Evolutionary conservation across 2,888 invertebrate genomes (phyloP), one percentile per base, ranked within the genome.

Genomic region (Dynastes hyllus): DNA sequence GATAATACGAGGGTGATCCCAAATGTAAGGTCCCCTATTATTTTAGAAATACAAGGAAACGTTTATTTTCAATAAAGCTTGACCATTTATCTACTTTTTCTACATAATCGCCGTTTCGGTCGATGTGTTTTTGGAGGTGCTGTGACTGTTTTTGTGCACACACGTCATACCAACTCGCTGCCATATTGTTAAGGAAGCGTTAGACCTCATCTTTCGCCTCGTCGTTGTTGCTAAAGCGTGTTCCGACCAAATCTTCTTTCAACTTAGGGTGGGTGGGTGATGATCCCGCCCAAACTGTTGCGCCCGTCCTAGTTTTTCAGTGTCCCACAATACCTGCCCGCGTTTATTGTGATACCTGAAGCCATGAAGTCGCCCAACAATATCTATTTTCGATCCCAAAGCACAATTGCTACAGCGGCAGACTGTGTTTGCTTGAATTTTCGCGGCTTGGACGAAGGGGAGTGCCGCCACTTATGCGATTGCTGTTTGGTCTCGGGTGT

Each of bases 381-480:
- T 61, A 75, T n/a, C 5, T 37, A 51, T 13, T 55, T 55, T 51
- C 73, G 27, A 22, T 73, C 73, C 55, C 55, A 73, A 73, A 73
- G 22, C 58, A 27, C 75, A 75, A 37, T 75, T 75, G 22, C 22
- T 22, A 22, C 58, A 37, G 61, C 37, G 61, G 61, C 58, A 75
- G 75, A 75, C 61, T 75, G 37, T 75, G 75, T 11, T 53, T 53
- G 11, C 58, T 75, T 58, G 75, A 75, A 75, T 61, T 75, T 75
- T 61, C 22, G 55, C 75, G 75, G 61, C 75, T 75, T 75, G 37
- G 40, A 37, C 37, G 75, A 58, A 75, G 37, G n/a, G 16, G 58
- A 58, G 22, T 75, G 32, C 55, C 75, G 29, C 4, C 58, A 75
- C 37, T 75, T 61, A 55, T 40, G 61, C 58, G 75, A 29, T 55